These are phyloP conservation scores for Carabus problematicus DNA, from an alignment of 2,888 invertebrate genomes.

Conservation along the genomic window DNA sequence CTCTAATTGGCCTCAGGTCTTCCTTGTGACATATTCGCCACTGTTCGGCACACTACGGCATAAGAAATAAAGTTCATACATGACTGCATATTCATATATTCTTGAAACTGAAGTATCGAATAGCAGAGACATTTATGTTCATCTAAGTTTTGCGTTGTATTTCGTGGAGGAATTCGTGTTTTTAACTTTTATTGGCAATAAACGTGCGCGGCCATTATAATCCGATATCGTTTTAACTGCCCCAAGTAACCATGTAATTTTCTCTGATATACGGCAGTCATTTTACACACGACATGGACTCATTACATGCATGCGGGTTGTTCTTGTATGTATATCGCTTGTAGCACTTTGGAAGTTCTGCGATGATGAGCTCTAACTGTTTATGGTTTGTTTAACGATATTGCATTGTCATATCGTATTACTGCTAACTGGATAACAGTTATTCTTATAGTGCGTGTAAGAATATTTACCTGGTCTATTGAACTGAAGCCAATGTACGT, in stretches of 20 bases:
- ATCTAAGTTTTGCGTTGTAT: constrained; percentile 2
- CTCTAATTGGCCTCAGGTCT: no score
- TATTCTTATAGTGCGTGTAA: no score
- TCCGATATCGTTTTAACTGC: constrained; percentile 24
- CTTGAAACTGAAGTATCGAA: neutral
- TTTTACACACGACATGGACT: constrained; percentile 34
- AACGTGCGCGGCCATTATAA: constrained; percentile 23
- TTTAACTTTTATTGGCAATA: constrained; percentile 31
- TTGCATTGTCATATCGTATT: no score
- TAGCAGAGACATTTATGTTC: neutral
- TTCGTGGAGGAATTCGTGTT: constrained; percentile 22
- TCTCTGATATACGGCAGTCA: constrained; percentile 28
- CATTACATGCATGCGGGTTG: constrained; percentile 33
- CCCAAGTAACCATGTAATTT: constrained; percentile 36
- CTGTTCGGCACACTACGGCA: no score
- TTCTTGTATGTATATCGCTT: constrained; percentile 3
- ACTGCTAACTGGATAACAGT: no score
- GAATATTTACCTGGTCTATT: no score
- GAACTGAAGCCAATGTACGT: no score
- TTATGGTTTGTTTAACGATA: no score
- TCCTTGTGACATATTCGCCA: no score
- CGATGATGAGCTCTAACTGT: no score
- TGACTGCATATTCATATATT: neutral
- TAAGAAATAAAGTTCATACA: no score
- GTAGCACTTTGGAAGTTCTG: no score